Base-by-base conservation (phyloP, 2,113 vertebrate genomes). In the Lepidothrix coronata region DNA sequence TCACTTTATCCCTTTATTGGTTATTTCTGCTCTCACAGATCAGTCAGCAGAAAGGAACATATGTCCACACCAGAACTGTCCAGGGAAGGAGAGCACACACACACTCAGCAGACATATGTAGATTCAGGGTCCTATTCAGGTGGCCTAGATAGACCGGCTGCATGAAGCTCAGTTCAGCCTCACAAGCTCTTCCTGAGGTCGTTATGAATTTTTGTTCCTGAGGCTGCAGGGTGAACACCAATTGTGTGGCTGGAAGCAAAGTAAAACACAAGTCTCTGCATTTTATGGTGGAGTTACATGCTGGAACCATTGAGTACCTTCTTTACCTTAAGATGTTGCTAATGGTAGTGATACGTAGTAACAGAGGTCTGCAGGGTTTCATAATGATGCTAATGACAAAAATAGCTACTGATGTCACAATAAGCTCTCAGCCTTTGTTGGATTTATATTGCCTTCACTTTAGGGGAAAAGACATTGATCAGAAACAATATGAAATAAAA, bases 231-330 rank as follows among this genome's bases (percentile, higher is more conserved):
- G 8, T 48, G n/a, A 55, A 12, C 35, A 52, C 6, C 13, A 58
- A 0, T 19, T 49, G 11, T 0, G 0, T 8, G 37, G 13, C 37
- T 84, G 28, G 28, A 65, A 90, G 18, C 33, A 79, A 84, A 73
- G n/a, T 48, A 88, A 90, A 94, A 30, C 24, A 58, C 24, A n/a
- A 51, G 1, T 13, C 11, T 61, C 14, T 58, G 16, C 14, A 25
- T 65, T 92, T 90, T 63, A 28, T 51, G 9, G 30, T 61, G 11
- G 21, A 44, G 8, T 33, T 41, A 70, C 24, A 35, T 15, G 8
- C 14, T 0, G 0, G 13, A 81, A 66, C 7, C 19, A 16, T 3
- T 37, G 49, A 76, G 8, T 28, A 14, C 3, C 4, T 68, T 79
- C 46, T 67, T 78, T 51, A 55, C 9, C 27, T 63, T 41, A 74